Evolutionary conservation across 2,888 invertebrate species (phyloP).

Genomic region (Andricus curvator): DNA sequence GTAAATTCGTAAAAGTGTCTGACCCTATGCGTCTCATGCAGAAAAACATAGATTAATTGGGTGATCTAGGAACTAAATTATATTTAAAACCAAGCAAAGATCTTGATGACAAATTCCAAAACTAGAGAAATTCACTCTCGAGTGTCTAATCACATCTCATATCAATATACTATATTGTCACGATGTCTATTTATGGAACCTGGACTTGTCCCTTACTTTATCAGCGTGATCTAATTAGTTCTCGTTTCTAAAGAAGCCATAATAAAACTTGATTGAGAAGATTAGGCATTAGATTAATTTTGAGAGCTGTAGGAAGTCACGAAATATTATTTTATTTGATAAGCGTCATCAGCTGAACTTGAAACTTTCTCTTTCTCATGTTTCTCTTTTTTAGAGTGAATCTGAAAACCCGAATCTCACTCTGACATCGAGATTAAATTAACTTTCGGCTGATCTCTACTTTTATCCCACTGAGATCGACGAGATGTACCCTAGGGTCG

Average conservation of each 20-base stretch:
- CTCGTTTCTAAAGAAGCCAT: too few relatives aligned
- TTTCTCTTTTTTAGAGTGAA: background rate
- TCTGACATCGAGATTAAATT: conserved; percentile 15
- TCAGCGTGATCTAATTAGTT: too few relatives aligned
- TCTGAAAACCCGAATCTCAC: conserved; percentile 11
- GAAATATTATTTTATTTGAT: background rate
- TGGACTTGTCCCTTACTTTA: too few relatives aligned
- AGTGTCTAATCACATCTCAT: background rate
- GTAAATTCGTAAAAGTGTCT: background rate
- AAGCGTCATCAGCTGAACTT: background rate
- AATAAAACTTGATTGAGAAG: too few relatives aligned
- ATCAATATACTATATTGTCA: background rate
- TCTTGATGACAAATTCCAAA: background rate
- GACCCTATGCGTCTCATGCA: background rate
- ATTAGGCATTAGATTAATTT: too few relatives aligned
- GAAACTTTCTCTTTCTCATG: background rate
- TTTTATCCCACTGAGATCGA: conserved; percentile 16
- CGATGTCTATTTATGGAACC: background rate
- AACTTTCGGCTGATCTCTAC: background rate
- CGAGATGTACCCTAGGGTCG: background rate
- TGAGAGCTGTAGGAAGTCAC: background rate
- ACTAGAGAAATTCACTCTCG: background rate
- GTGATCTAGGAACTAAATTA: background rate
- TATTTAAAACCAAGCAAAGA: background rate
- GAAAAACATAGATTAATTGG: background rate